These are phyloP conservation scores for Cydia amplana DNA, from an alignment of 1,140 invertebrate genomes.

Conservation along the genomic window DNA sequence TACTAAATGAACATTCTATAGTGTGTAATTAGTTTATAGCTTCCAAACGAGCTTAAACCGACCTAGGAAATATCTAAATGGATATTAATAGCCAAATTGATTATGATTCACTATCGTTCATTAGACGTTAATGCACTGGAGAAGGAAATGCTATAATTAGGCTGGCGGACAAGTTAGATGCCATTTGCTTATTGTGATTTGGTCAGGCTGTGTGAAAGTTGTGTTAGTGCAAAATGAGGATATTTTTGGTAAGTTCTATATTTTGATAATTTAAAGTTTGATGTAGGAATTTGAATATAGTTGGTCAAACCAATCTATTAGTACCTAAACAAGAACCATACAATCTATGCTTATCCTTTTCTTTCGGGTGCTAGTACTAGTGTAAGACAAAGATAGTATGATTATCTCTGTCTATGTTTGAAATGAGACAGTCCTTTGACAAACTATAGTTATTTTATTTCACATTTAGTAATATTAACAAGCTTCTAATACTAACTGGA, in stretches of 20 bases:
- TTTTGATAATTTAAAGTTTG: background rate
- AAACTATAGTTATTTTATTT: too few species aligned
- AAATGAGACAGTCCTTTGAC: too few species aligned
- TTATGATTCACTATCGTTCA: constrained; percentile 13
- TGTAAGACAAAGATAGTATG: too few species aligned
- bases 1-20: too few species aligned
- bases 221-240: background rate
- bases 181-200: constrained; percentile 12
- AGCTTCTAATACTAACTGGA: too few species aligned
- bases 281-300: too few species aligned
- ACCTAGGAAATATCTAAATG: constrained; percentile 13
- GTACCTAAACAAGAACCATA: too few species aligned
- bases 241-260: constrained; percentile 1
- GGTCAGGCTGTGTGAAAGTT: constrained; percentile 1
- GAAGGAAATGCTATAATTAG: constrained; percentile 19
- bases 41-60: background rate
- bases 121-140: background rate
- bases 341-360: too few species aligned
- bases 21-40: background rate
- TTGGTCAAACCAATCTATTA: too few species aligned
- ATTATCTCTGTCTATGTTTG: too few species aligned
- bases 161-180: background rate
- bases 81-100: constrained; percentile 7
- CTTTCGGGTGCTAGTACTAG: too few species aligned
- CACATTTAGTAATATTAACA: too few species aligned